A percentile compares a stretch with the other conserved stretches of the same genome.
Evolutionary conservation across 2,113 vertebrate species (phyloP).

Genomic region (Atrichornis clamosus): DNA sequence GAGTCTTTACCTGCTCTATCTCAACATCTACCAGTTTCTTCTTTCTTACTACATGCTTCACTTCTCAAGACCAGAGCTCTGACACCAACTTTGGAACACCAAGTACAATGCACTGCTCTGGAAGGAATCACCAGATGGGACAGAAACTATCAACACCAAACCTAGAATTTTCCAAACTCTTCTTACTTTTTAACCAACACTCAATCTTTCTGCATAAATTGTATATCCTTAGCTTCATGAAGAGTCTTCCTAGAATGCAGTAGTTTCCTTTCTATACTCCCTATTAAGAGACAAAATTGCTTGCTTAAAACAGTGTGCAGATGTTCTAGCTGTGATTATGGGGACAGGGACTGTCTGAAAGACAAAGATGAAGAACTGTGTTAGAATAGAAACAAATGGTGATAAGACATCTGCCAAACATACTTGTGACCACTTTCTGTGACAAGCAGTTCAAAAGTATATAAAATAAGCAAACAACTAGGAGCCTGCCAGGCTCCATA

Average conservation of each 20-base stretch:
- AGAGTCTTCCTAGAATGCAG: neutral
- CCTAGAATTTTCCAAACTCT: neutral
- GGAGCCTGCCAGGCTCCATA: neutral
- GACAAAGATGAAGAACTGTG: neutral
- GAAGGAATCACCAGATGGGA: neutral
- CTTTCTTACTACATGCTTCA: neutral
- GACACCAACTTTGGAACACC: neutral
- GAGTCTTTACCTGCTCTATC: neutral
- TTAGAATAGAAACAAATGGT: slow-evolving; percentile 1
- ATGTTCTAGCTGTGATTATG: neutral
- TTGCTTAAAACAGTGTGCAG: neutral
- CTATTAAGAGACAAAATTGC: slow-evolving; percentile 4
- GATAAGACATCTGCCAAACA: neutral
- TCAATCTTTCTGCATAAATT: neutral
- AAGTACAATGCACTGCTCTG: neutral
- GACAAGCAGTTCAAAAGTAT: neutral
- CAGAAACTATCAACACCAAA: neutral
- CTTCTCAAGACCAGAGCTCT: neutral
- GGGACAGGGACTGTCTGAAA: neutral
- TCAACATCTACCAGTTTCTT: neutral
- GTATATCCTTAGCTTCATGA: neutral
- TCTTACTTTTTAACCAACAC: neutral
- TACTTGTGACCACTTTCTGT: neutral
- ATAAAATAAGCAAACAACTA: neutral
- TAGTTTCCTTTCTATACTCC: neutral